Base-by-base conservation (phyloP, 2,888 invertebrate genomes). In the Criorhina ranunculi region DNA sequence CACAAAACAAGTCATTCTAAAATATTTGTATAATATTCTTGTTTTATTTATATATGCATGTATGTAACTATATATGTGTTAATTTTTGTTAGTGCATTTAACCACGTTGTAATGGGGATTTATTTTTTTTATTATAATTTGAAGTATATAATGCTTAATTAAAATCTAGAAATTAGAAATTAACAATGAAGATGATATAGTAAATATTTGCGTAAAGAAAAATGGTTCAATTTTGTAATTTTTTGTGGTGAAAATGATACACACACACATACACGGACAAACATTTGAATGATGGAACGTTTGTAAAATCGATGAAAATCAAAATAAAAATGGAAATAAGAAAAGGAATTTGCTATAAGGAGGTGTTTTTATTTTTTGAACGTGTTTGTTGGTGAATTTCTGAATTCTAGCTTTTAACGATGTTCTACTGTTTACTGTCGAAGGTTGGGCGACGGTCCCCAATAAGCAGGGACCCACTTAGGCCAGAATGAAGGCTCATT, bases 231-330 rank as follows among this genome's bases (percentile, higher is more conserved):
- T 79, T 83, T 83, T 73, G 67, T 82, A 78, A 66, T 24, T 62
- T 73, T 67, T 44, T 69, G 73, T 73, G 67, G 67, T 79, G 69
- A 69, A 59, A 51, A 59, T 77, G 42, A 77, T 51, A 67, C 67
- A 69, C 33, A 72, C 40, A 62, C 29, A 69, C 37, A 73, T 29
- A 57, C 15, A 57, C 35, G 24, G 24, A 60, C n/a, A 51, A 24
- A 53, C 19, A 44, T 78, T 55, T 35, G 49, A 73, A 57, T 62
- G 55, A 49, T 73, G 60, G 62, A 79, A 35, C 24, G 73, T 83
- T 80, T 85, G 85, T 85, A 75, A 85, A 85, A 75, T 76, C 66
- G 59, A 77, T 70, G 59, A 67, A 75, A 73, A 67, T 75, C 24
- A 66, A 76, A 76, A 69, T 62, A 77, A 72, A 78, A 82, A 53